These are phyloP conservation scores for Cyclophora albipunctata DNA, from an alignment of 2,888 invertebrate genomes.

Conservation along the genomic window DNA sequence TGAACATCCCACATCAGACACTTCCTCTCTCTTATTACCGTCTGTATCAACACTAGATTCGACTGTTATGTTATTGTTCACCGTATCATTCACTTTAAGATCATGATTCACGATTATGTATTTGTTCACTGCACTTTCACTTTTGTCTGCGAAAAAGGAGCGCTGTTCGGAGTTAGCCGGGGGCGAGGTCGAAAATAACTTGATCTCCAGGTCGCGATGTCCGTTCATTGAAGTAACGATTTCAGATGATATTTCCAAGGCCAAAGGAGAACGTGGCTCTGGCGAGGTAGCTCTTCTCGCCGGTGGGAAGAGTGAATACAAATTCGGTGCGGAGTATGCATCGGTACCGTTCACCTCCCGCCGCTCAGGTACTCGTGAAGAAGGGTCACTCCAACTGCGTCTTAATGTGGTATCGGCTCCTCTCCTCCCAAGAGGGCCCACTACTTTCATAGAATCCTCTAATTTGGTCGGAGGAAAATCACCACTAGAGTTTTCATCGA, in stretches of 20 bases:
- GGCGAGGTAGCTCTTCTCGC: constrained; percentile 56
- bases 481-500: constrained; percentile 65
- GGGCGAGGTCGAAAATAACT: constrained; percentile 81
- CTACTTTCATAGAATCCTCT: constrained; percentile 70
- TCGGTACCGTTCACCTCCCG: constrained; percentile 50
- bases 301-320: constrained; percentile 67
- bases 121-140: constrained; percentile 69
- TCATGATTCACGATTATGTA: constrained; percentile 51
- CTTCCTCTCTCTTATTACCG: constrained; percentile 53
- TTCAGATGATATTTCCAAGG: constrained; percentile 83
- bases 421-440: constrained; percentile 56
- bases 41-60: constrained; percentile 49
- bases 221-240: constrained; percentile 86
- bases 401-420: constrained; percentile 64
- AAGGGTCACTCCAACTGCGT: constrained; percentile 80
- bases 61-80: constrained; percentile 48
- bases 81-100: constrained; percentile 62
- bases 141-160: constrained; percentile 68
- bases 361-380: constrained; percentile 61
- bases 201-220: constrained; percentile 85
- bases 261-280: constrained; percentile 60
- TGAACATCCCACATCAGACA: constrained; percentile 54
- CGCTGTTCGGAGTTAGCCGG: constrained; percentile 62
- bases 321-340: constrained; percentile 58
- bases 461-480: constrained; percentile 68